Conservation (phyloP, 2,888 invertebrate genomes). For the Dilophus febrilis region DNA sequence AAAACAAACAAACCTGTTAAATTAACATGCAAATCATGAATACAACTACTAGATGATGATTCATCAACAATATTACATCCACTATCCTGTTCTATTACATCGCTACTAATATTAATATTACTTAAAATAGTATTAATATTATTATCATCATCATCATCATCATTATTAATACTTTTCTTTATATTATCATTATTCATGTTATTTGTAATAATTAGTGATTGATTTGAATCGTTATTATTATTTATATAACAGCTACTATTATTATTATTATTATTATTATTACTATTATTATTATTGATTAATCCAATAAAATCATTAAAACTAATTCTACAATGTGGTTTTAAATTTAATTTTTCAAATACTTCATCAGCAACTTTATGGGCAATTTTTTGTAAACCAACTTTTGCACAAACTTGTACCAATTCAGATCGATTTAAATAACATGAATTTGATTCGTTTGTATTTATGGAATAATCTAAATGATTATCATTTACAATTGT, state of each 20-base stretch:
- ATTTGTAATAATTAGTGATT: too few relatives aligned
- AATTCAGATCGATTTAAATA: slow-evolving; percentile 45
- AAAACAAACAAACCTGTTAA: slow-evolving; percentile 6
- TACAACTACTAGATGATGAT: neutral
- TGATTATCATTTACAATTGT: too few relatives aligned
- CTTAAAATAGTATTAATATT: too few relatives aligned
- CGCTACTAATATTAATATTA: too few relatives aligned
- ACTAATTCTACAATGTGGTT: slow-evolving; percentile 44
- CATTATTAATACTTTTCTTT: too few relatives aligned
- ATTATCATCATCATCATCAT: too few relatives aligned
- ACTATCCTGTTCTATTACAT: slow-evolving; percentile 5
- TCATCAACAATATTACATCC: neutral
- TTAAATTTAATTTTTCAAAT: slow-evolving; percentile 44
- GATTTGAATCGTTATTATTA: too few relatives aligned
- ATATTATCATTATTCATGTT: too few relatives aligned
- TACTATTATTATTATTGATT: slow-evolving; percentile 19
- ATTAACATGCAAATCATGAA: slow-evolving; percentile 5
- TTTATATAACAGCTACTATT: too few relatives aligned
- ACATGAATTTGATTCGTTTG: slow-evolving; percentile 13
- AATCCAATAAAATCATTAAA: slow-evolving; percentile 46
- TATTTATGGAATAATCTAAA: too few relatives aligned
- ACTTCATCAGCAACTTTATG: slow-evolving; percentile 44
- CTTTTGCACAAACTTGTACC: slow-evolving; percentile 44
- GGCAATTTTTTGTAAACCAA: slow-evolving; percentile 44
- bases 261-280: too few relatives aligned